A percentile compares a stretch with the other conserved stretches of the same genome.
Evolutionary conservation across 1,140 invertebrate genomes (phyloP).

Genomic region (Popillia japonica): DNA sequence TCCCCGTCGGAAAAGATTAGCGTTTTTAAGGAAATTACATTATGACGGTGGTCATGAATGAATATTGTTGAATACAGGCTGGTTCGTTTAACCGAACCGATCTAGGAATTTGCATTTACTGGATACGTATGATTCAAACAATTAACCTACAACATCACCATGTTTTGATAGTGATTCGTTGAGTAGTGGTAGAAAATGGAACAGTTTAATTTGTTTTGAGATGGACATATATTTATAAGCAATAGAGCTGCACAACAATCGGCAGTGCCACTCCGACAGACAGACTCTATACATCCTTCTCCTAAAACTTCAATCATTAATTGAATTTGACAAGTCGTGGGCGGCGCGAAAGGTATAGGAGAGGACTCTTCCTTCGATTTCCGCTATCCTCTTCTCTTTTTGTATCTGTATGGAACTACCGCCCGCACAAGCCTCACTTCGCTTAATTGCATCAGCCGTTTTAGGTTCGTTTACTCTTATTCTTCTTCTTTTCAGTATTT

Average conservation of each 20-base stretch:
- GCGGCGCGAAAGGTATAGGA: neutral
- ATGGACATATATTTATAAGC: too few species aligned
- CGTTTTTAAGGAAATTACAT: conserved; percentile 5
- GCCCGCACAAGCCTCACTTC: neutral
- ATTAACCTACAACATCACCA: too few species aligned
- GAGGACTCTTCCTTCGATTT: neutral
- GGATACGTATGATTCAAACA: too few species aligned
- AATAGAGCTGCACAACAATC: too few species aligned
- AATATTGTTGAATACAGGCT: neutral
- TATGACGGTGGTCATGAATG: neutral
- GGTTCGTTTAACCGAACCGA: too few species aligned
- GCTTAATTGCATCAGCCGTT: neutral
- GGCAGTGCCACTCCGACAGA: neutral
- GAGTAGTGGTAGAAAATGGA: too few species aligned
- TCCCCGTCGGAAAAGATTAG: neutral
- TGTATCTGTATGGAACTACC: neutral
- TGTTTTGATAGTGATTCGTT: too few species aligned
- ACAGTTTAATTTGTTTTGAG: too few species aligned
- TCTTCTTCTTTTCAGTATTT: neutral
- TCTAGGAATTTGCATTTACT: too few species aligned
- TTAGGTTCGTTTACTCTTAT: conserved; percentile 11
- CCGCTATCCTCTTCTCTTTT: neutral
- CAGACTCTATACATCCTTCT: neutral
- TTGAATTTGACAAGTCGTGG: conserved; percentile 5
- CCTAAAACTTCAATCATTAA: conserved; percentile 10